Conservation (phyloP, 2,888 invertebrate genomes). For the Nephrocerus scutellatus region DNA sequence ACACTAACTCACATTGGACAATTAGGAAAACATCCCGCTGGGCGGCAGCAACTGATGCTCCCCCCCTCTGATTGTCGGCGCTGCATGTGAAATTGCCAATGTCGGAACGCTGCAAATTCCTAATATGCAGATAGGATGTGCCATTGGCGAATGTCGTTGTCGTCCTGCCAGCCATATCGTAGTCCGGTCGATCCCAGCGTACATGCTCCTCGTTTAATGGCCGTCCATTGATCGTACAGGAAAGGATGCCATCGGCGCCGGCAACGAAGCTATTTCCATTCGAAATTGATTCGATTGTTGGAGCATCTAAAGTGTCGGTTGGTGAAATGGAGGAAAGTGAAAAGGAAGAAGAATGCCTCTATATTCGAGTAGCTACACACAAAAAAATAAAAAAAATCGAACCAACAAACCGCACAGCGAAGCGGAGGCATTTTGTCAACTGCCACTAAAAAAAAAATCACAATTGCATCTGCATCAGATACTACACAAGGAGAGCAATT, state of each 20-base stretch:
- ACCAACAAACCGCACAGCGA: background rate
- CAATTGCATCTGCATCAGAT: background rate
- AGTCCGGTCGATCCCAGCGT: constrained; percentile 38
- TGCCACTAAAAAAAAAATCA: background rate
- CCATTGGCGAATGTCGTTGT: constrained; percentile 35
- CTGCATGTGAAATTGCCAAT: constrained; percentile 42
- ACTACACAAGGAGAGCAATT: constrained; percentile 5
- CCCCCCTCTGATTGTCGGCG: constrained; percentile 40
- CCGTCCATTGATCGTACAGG: constrained; percentile 37
- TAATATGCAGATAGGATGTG: constrained; percentile 38
- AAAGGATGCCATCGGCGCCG: constrained; percentile 39
- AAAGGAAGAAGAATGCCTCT: background rate
- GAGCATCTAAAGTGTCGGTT: too few species aligned
- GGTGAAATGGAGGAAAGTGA: too few species aligned
- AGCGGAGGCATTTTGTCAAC: too few species aligned
- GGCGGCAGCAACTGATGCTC: too few species aligned
- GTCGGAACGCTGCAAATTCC: constrained; percentile 38
- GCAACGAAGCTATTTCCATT: constrained; percentile 37
- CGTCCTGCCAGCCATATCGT: constrained; percentile 37
- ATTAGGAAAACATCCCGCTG: constrained; percentile 36
- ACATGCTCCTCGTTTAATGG: constrained; percentile 39
- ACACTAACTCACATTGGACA: constrained; percentile 39
- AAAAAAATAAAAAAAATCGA: background rate
- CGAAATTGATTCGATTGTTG: constrained; percentile 35
- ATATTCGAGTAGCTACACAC: background rate